A percentile compares a stretch with the other conserved stretches of the same genome.
Evolutionary conservation across 1,140 invertebrate species (phyloP).

Genomic region (Neocloeon triangulifer): DNA sequence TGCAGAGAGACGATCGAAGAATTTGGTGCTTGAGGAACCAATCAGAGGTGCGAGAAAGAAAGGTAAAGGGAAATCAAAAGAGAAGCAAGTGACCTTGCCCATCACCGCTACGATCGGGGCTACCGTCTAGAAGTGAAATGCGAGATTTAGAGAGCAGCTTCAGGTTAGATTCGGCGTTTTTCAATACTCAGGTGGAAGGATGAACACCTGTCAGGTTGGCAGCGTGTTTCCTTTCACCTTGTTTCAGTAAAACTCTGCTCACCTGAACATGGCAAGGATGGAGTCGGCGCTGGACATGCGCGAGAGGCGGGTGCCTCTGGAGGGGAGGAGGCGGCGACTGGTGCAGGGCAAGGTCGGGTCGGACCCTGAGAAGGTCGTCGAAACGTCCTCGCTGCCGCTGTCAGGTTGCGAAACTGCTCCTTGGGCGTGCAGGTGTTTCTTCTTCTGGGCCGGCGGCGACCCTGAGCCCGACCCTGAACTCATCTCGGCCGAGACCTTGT

Average conservation of each 20-base stretch:
- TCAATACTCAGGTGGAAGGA: no score
- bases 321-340: background rate
- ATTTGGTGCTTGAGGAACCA: no score
- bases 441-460: slow-evolving; percentile 36
- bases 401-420: slow-evolving; percentile 19
- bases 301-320: no score
- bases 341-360: background rate
- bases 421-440: slow-evolving; percentile 19
- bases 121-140: no score
- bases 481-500: slow-evolving; percentile 48
- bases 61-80: no score
- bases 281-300: slow-evolving; percentile 53
- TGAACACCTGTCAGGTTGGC: slow-evolving; percentile 8
- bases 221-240: slow-evolving; percentile 12
- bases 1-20: no score
- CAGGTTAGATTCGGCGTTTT: no score
- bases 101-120: no score
- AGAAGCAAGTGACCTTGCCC: no score
- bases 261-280: slow-evolving; percentile 47
- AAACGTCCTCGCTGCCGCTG: slow-evolving; percentile 16
- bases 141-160: no score
- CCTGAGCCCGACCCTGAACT: slow-evolving; percentile 16
- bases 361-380: slow-evolving; percentile 4
- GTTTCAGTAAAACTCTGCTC: no score
- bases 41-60: no score